Evolutionary conservation across 2,113 vertebrate genomes (phyloP), one percentile per base, ranked within the genome.

Genomic region (Phoxinus phoxinus): DNA sequence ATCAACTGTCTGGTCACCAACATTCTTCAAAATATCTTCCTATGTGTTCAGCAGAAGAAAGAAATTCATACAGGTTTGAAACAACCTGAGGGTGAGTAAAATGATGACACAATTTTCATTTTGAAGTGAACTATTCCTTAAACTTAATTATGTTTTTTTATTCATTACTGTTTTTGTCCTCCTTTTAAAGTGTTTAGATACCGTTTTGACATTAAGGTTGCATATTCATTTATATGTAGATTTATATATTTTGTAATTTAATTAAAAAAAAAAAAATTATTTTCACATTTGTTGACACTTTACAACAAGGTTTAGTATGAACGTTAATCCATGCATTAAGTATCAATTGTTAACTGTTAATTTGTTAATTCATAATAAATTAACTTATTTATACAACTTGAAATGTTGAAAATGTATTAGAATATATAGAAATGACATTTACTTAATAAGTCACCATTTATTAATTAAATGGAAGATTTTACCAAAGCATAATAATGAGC

Each of bases 71-170:
- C 8, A 41, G 41, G 8, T 41, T 41, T 41, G 41, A 41, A 41
- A 41, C 41, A 41, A 41, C 37, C 8, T 41, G 37, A 41, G 37
- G 37, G 7, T 41, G 37, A 41, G 37, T 41, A 9, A 9, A 41
- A 41, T 41, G 37, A 41, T 41, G 7, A 41, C 41, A 41, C 8
- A 41, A 41, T 2, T 41, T 9, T 41, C 41, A 41, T 41, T 41
- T 41, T 41, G 8, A 41, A 41, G 41, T 41, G 41, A 41, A 41
- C 41, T 2, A 41, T 41, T 41, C 8, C 41, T 41, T 59, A 85
- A 23, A 81, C 76, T 77, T 11, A 81, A 41, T 87, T 86, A 81
- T 71, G 23, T 0, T 63, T 83, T 51, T 78, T 82, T 76, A 86
- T 78, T 83, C 10, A 63, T 69, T 59, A 61, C 46, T n/a, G 61